Conservation (phyloP, 2,113 vertebrate species). For the Leucosticte australis region DNA sequence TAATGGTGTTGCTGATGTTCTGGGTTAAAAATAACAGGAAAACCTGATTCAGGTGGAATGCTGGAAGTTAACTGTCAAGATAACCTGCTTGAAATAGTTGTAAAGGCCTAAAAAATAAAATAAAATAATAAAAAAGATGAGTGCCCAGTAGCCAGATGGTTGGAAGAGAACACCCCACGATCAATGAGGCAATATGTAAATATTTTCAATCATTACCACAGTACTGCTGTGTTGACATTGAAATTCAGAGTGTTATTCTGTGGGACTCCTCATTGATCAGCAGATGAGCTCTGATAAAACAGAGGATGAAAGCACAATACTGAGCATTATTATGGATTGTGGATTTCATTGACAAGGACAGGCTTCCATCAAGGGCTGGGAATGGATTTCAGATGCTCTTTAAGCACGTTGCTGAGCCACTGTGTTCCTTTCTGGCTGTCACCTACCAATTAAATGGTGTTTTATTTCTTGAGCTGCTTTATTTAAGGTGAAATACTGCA, state of each 20-base stretch:
- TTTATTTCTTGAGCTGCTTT: slow-evolving; percentile 34
- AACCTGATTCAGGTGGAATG: neutral
- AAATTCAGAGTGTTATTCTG: slow-evolving; percentile 39
- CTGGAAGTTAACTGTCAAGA: neutral
- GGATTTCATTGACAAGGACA: neutral
- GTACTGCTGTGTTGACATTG: slow-evolving; percentile 52
- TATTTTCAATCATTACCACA: slow-evolving; percentile 62
- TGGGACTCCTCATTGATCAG: slow-evolving; percentile 29
- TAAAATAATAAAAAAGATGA: neutral
- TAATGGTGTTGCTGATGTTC: neutral
- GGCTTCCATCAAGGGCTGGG: neutral
- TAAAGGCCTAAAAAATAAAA: slow-evolving; percentile 11
- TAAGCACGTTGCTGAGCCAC: neutral
- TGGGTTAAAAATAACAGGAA: slow-evolving; percentile 8
- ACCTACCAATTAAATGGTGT: neutral
- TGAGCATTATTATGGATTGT: neutral
- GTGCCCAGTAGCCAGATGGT: slow-evolving; percentile 70
- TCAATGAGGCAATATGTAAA: slow-evolving; percentile 65
- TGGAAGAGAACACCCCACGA: slow-evolving; percentile 53
- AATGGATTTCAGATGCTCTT: neutral
- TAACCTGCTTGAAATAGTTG: neutral
- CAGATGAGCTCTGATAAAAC: slow-evolving; percentile 25
- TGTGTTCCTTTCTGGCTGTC: neutral
- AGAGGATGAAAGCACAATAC: neutral
- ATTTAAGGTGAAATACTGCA: slow-evolving; percentile 16